Evolutionary conservation across 2,797 vertebrate genomes (phyloP).

Genomic region (Lagorchestes hirsutus): DNA sequence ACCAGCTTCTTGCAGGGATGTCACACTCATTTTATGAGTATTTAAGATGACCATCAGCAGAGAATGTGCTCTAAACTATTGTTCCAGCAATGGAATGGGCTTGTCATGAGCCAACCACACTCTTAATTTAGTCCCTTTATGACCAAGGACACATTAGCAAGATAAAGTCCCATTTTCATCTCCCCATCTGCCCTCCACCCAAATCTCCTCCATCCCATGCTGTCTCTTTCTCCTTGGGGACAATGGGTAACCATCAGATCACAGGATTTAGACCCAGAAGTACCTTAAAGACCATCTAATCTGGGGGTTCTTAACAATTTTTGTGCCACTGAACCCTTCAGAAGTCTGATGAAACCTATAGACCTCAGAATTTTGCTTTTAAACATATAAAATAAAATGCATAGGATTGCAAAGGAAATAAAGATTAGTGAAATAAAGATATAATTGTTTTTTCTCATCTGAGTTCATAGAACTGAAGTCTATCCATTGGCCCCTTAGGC

Average conservation of each 20-base stretch:
- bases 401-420: neutral
- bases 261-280: neutral
- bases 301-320: neutral
- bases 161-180: neutral
- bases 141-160: neutral
- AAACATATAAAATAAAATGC: neutral
- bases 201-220: neutral
- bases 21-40: neutral
- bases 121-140: neutral
- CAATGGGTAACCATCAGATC: neutral
- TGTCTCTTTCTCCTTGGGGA: slow-evolving; percentile 30
- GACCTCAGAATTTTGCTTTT: neutral
- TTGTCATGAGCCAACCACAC: neutral
- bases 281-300: neutral
- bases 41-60: neutral
- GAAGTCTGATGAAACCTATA: neutral
- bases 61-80: neutral
- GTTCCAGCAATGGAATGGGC: neutral
- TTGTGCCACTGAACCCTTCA: neutral
- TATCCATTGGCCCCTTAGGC: neutral
- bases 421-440: neutral
- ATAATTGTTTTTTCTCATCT: neutral
- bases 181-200: neutral
- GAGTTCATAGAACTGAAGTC: neutral
- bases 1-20: neutral